phyloP scores from a whole-genome alignment of 92 coral and sea anemone genomes.

The Diadumene lineata region DNA sequence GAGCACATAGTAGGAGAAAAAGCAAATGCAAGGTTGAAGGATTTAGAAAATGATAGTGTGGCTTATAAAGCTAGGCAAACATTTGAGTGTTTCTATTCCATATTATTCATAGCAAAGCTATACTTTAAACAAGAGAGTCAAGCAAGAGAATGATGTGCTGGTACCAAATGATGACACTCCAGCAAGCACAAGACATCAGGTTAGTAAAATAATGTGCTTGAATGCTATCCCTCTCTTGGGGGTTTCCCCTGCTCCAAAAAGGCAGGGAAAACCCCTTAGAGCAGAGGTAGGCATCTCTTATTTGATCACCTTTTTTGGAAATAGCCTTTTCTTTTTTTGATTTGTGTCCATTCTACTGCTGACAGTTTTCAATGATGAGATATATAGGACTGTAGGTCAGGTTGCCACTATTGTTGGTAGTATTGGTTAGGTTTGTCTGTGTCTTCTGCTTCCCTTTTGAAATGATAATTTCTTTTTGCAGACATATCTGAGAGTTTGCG shows the following conservation, averaged over 20 bases:
- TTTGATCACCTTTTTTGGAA: too few relatives aligned
- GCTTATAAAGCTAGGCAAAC: too few relatives aligned
- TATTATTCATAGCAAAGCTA: background rate
- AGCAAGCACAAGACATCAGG: constrained; percentile 90
- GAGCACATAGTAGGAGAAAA: too few relatives aligned
- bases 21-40: too few relatives aligned
- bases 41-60: too few relatives aligned
- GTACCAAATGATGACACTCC: constrained; percentile 84
- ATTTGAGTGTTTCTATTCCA: background rate
- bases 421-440: background rate
- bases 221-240: too few relatives aligned
- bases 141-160: constrained; percentile 43
- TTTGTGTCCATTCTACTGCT: too few relatives aligned
- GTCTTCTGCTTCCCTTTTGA: background rate
- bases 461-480: constrained; percentile 17
- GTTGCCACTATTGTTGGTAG: background rate
- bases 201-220: background rate
- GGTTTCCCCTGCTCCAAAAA: background rate
- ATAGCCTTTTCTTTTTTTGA: too few relatives aligned
- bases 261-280: too few relatives aligned
- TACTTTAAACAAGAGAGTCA: constrained; percentile 44
- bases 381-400: background rate
- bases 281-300: too few relatives aligned
- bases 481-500: constrained; percentile 89
- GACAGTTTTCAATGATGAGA: too few relatives aligned